Evolutionary conservation across 2,797 vertebrate genomes (phyloP), one percentile per base, ranked within the genome.

Genomic region (Siniperca undulata): DNA sequence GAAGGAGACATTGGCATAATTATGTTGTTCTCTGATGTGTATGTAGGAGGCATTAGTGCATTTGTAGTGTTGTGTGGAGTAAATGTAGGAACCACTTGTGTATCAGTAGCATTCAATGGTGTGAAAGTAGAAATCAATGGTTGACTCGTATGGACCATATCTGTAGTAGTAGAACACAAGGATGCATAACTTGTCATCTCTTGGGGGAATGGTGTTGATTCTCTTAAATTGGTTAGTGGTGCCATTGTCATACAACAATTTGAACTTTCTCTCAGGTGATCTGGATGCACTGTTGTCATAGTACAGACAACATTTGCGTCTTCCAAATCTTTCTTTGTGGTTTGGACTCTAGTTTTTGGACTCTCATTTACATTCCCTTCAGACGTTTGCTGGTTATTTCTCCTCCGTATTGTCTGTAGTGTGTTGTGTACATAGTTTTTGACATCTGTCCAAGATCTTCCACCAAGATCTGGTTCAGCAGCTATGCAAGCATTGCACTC

Each of bases 371-470:
- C 5, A 46, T 46, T 83, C 5, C 61, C 83, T 19, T 89, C 91
- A 58, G 80, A 53, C 16, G 81, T 90, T 0, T 78, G 87, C 34
- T 93, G 92, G 75, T 79, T 91, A 78, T 34, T 92, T 83, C 93
- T 93, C 75, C 93, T 92, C 13, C 92, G 86, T 27, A 92, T 52
- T 3, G 94, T 94, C 87, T 95, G 93, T 59, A 95, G 78, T 56
- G 91, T 95, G 88, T 95, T 95, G 83, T 95, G 95, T 13, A 95
- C 91, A 56, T 92, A 95, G 73, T 93, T 94, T 92, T 95, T 95
- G 36, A 95, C 85, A 38, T 95, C 94, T 3, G 93, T 95, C 94
- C 94, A 95, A 46, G 93, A 94, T 78, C 94, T 91, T 77, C 90
- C 90, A 59, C 40, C 22, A 0, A 95, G 92, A 86, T 94, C 93